Evolutionary conservation across 2,888 invertebrate genomes (phyloP).

Genomic region (Heteromurus nitidus): DNA sequence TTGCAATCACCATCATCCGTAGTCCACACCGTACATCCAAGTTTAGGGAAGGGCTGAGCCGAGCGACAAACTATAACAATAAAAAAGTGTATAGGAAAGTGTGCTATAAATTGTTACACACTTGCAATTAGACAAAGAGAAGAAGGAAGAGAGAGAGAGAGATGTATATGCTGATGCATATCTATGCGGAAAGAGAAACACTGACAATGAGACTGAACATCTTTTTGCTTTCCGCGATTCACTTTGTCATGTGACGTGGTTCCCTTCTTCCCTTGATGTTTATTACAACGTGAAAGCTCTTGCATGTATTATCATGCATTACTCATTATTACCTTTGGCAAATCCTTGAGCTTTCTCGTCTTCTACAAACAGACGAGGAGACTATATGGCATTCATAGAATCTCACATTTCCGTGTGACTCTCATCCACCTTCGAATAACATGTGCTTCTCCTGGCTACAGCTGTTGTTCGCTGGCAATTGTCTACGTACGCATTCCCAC

Average conservation of each 20-base stretch:
- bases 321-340: slow-evolving; percentile 12
- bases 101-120: background rate
- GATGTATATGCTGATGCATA: no score
- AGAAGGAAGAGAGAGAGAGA: no score
- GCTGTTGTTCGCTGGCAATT: slow-evolving; percentile 6
- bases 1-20: background rate
- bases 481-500: background rate
- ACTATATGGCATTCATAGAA: no score
- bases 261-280: background rate
- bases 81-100: background rate
- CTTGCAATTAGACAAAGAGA: background rate
- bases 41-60: background rate
- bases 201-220: no score
- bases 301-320: background rate
- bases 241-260: background rate
- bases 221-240: no score
- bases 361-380: no score
- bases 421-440: background rate
- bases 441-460: background rate
- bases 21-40: no score
- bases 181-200: no score
- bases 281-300: background rate
- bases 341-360: background rate
- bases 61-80: background rate
- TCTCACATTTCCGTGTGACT: no score